Conservation (phyloP, 1,140 invertebrate genomes). For the Scaptomyza hsui region DNA sequence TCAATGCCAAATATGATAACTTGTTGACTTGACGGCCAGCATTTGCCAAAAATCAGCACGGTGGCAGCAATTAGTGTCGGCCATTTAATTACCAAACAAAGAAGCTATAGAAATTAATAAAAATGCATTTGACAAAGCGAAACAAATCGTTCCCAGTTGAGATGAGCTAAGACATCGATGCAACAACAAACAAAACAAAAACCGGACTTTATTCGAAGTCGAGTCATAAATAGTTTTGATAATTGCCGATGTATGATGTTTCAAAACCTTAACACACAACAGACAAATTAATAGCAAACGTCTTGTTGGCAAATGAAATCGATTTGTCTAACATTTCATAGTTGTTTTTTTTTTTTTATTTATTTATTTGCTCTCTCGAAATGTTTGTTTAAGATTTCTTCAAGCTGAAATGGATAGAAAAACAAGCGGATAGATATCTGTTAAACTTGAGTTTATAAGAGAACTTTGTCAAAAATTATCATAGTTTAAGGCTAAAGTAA, state of each 20-base stretch:
- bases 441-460: too few species aligned
- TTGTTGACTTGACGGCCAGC: conserved; percentile 44
- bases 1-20: conserved; percentile 57
- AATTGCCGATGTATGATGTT: conserved; percentile 30
- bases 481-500: too few species aligned
- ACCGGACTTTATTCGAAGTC: background rate
- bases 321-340: conserved; percentile 67
- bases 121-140: conserved; percentile 49
- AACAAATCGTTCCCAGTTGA: background rate
- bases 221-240: conserved; percentile 34
- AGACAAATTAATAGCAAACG: conserved; percentile 70
- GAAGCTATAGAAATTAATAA: conserved; percentile 48
- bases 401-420: conserved; percentile 26
- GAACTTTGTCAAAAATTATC: too few species aligned
- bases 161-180: background rate
- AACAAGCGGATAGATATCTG: background rate
- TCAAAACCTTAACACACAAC: conserved; percentile 41
- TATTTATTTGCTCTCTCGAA: background rate
- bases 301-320: conserved; percentile 68
- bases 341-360: conserved; percentile 16
- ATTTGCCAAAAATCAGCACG: conserved; percentile 56
- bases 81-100: conserved; percentile 65
- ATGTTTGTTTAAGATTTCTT: conserved; percentile 20
- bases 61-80: conserved; percentile 77
- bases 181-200: background rate